These are phyloP conservation scores for Champsocephalus esox DNA, from an alignment of 2,797 vertebrate genomes.

Conservation along the genomic window DNA sequence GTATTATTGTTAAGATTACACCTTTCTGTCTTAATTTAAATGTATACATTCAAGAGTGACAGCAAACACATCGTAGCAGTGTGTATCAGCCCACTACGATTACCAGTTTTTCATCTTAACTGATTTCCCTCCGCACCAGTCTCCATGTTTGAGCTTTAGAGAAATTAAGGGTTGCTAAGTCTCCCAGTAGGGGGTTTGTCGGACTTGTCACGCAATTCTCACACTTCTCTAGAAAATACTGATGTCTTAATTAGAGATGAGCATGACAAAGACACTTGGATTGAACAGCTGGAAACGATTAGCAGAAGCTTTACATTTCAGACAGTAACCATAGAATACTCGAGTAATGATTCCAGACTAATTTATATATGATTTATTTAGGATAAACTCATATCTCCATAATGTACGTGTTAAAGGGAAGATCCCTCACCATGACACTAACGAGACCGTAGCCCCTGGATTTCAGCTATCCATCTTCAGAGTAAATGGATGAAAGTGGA, in stretches of 20 bases:
- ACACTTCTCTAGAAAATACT: constrained; percentile 43
- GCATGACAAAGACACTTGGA: constrained; percentile 30
- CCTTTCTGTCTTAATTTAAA: background rate
- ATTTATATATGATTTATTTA: constrained; percentile 15
- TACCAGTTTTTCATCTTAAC: constrained; percentile 51
- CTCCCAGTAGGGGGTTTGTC: constrained; percentile 57
- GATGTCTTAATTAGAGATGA: constrained; percentile 61
- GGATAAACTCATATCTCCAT: constrained; percentile 3
- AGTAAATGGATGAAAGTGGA: background rate
- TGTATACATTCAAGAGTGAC: constrained; percentile 18
- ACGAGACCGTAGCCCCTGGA: background rate
- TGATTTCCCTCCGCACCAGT: constrained; percentile 40
- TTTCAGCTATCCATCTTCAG: no score
- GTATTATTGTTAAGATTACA: background rate
- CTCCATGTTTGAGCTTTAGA: constrained; percentile 40
- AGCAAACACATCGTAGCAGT: constrained; percentile 14
- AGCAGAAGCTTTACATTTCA: constrained; percentile 48
- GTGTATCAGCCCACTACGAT: constrained; percentile 39
- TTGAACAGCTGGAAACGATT: constrained; percentile 31
- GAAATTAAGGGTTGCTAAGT: constrained; percentile 55
- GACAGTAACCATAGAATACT: constrained; percentile 25
- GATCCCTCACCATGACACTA: background rate
- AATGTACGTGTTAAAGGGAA: constrained; percentile 8
- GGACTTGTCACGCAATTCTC: constrained; percentile 62
- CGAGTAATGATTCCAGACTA: constrained; percentile 25